A percentile compares a stretch with the other conserved stretches of the same genome.
Evolutionary conservation across 2,888 invertebrate genomes (phyloP).

Genomic region (Leucoma salicis): DNA sequence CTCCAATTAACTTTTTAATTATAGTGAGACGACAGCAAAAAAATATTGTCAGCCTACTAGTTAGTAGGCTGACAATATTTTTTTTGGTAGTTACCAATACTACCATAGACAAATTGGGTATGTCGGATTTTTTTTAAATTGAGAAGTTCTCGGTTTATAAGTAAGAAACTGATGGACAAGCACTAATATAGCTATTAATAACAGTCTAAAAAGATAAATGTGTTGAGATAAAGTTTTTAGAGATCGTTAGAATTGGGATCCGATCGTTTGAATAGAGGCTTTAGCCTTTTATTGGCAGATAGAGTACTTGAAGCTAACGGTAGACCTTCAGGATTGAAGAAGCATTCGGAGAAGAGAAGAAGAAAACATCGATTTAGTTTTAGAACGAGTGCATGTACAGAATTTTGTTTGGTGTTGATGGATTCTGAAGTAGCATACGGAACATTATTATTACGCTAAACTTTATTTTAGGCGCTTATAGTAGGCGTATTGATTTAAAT

Average conservation of each 20-base stretch:
- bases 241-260: constrained; percentile 4
- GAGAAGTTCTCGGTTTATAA: constrained; percentile 43
- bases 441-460: too few species aligned
- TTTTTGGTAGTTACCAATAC: too few species aligned
- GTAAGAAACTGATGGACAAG: constrained; percentile 48
- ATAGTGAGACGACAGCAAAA: constrained; percentile 40
- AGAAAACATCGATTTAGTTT: too few species aligned
- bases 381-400: too few species aligned
- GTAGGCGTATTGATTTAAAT: too few species aligned
- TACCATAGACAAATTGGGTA: constrained; percentile 53
- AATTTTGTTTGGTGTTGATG: too few species aligned
- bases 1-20: constrained; percentile 55
- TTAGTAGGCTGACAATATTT: constrained; percentile 42
- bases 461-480: too few species aligned
- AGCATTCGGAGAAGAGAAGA: too few species aligned
- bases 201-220: constrained; percentile 47
- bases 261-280: not conserved
- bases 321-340: too few species aligned
- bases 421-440: too few species aligned
- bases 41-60: constrained; percentile 42
- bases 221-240: constrained; percentile 16
- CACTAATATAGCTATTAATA: constrained; percentile 61
- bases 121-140: constrained; percentile 44
- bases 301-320: too few species aligned
- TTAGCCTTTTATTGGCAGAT: too few species aligned